phyloP scores from a whole-genome alignment of 1,140 invertebrate genomes.

The Diorhabda carinulata region DNA sequence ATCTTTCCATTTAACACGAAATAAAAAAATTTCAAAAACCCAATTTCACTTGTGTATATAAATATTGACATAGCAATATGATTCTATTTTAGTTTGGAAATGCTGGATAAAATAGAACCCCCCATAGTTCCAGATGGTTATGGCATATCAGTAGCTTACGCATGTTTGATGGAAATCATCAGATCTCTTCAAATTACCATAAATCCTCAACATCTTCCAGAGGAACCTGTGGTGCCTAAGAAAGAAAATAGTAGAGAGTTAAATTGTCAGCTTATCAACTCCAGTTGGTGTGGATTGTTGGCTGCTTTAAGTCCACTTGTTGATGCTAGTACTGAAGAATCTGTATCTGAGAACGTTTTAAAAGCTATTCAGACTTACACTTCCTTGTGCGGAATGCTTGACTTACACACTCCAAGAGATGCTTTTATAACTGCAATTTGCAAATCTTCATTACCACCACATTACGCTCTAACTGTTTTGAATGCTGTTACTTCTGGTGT shows the following conservation, averaged over 20 bases:
- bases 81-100: constrained; percentile 72
- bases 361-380: constrained; percentile 87
- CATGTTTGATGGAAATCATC: constrained; percentile 85
- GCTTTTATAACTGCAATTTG: constrained; percentile 92
- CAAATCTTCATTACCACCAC: constrained; percentile 89
- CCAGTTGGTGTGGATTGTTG: constrained; percentile 91
- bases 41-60: no score
- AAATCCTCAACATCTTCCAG: constrained; percentile 52
- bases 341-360: constrained; percentile 81
- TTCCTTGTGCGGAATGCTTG: constrained; percentile 71
- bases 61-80: background rate
- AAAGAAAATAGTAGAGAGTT: constrained; percentile 55
- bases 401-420: constrained; percentile 73
- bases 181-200: constrained; percentile 71
- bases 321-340: constrained; percentile 94
- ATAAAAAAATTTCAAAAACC: no score
- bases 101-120: constrained; percentile 93
- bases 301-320: constrained; percentile 87
- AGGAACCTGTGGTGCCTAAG: constrained; percentile 33
- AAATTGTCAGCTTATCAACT: constrained; percentile 80
- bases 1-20: no score
- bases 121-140: constrained; percentile 91
- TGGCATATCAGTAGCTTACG: constrained; percentile 91
- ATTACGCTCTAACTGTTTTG: constrained; percentile 88
- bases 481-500: constrained; percentile 58